Evolutionary conservation across 2,888 invertebrate genomes (phyloP).

Genomic region (Tipula confusa): DNA sequence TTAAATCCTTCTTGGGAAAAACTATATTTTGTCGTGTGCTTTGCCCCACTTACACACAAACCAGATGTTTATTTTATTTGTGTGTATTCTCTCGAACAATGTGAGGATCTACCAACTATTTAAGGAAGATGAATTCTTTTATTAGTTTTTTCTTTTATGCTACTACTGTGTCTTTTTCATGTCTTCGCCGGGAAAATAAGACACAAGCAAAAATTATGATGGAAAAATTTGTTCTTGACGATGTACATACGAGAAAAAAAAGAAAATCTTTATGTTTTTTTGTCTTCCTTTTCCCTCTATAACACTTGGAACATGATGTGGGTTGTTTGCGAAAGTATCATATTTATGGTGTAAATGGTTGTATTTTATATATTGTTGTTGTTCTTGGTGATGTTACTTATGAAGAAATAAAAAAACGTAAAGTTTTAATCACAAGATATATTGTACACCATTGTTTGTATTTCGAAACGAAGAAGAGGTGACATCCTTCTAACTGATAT

Average conservation of each 20-base stretch:
- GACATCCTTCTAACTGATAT: not conserved
- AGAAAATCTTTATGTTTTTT: not conserved
- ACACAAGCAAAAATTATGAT: not conserved
- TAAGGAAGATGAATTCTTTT: not conserved
- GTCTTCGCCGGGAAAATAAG: not conserved
- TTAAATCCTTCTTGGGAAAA: not conserved
- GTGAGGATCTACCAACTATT: not conserved
- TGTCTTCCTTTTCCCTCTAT: not conserved
- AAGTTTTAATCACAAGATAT: conserved; percentile 12
- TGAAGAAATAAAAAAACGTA: not conserved
- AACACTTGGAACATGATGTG: not conserved
- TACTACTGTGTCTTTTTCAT: not conserved
- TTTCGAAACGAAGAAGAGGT: not conserved
- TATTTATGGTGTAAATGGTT: conserved; percentile 3
- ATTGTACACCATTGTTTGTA: not conserved
- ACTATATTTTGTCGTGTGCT: not conserved
- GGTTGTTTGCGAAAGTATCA: not conserved
- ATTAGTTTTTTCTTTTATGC: too few relatives aligned
- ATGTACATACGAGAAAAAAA: not conserved
- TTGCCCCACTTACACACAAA: not conserved
- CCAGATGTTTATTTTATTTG: not conserved
- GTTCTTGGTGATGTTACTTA: too few relatives aligned
- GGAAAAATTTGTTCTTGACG: not conserved
- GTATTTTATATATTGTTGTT: not conserved
- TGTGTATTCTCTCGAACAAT: not conserved